A percentile compares a stretch with the other conserved stretches of the same genome.
These are phyloP conservation scores for Odontesthes bonariensis DNA, from an alignment of 2,113 vertebrate genomes.

Conservation along the genomic window DNA sequence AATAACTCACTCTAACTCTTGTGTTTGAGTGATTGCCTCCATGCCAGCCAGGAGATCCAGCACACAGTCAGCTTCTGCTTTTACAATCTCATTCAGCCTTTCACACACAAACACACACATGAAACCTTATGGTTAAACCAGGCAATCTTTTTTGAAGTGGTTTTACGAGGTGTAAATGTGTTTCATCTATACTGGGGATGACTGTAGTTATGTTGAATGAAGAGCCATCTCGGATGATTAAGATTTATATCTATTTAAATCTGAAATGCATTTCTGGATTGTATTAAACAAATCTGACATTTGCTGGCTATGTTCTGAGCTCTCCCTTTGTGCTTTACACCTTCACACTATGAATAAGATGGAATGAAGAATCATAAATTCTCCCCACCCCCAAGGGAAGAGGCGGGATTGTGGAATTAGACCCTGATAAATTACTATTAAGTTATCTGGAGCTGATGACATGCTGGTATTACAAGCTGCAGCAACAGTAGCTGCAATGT, in stretches of 20 bases:
- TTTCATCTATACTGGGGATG: not conserved
- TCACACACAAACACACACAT: slow-evolving; percentile 52
- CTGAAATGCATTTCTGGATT: slow-evolving; percentile 14
- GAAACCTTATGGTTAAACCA: not conserved
- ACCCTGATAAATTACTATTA: slow-evolving; percentile 6
- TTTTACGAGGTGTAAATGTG: not conserved
- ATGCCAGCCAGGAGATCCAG: slow-evolving; percentile 71
- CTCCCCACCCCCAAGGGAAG: not conserved
- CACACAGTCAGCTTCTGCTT: slow-evolving; percentile 19
- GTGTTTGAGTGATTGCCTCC: slow-evolving; percentile 68
- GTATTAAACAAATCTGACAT: slow-evolving; percentile 23
- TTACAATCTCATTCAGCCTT: slow-evolving; percentile 82
- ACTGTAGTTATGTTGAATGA: not conserved
- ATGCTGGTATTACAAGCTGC: slow-evolving; percentile 48
- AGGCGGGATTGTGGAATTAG: not conserved
- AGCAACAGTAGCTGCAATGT: slow-evolving; percentile 10
- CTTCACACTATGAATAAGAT: slow-evolving; percentile 24
- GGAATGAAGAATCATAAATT: slow-evolving; percentile 8
- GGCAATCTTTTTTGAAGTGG: not conserved
- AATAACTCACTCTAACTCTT: slow-evolving; percentile 84
- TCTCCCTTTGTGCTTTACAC: not conserved
- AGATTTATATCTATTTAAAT: slow-evolving; percentile 11
- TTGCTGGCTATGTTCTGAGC: not conserved
- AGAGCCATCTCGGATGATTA: not conserved
- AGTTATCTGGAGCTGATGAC: slow-evolving; percentile 25